Base-by-base conservation (phyloP, 92 coral and sea anemone genomes). In the Isaurus tuberculatus region DNA sequence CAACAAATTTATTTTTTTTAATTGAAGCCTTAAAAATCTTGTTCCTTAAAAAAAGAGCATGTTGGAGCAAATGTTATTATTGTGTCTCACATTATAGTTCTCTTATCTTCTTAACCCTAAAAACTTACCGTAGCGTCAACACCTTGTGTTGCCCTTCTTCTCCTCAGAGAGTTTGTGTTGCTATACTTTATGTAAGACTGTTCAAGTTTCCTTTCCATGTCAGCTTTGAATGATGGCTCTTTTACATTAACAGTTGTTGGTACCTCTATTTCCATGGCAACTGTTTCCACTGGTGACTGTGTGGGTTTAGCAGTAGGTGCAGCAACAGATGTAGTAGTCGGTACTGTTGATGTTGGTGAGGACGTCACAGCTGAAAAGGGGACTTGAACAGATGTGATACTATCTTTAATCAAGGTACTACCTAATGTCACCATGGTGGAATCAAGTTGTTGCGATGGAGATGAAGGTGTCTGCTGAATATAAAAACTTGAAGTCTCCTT, bases 181-280 rank as follows among this genome's bases (percentile, higher is more conserved):
- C 81, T 86, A 14, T 10, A n/a, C n/a, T n/a, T 49, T 26, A 64
- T 78, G 46, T 64, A 87, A 22, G 79, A 79, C 17, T 11, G 4
- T 30, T 87, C 69, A 8, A 87, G 66, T 25, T 87, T 87, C 5
- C 40, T 65, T 73, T 87, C 90, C 74, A 87, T 42, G 23, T 3
- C 72, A 3, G 71, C 42, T 34, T 70, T 70, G 34, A 87, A 87
- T 17, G 32, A 27, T 4, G 0, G 53, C 29, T 69, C 77, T 0
- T 15, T 17, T 11, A 80, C 86, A 80, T 22, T 48, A 31, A 33
- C 60, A 14, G 19, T 60, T 29, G 32, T 73, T 27, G 81, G 74
- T 17, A 87, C 83, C 49, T 58, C 80, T 3, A 87, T 29, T 19
- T 11, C 77, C n/a, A 87, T 72, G 20, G 16, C 2, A 15, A 87